These are phyloP conservation scores for Heliconius hewitsoni DNA, from an alignment of 1,140 invertebrate genomes.

Conservation along the genomic window DNA sequence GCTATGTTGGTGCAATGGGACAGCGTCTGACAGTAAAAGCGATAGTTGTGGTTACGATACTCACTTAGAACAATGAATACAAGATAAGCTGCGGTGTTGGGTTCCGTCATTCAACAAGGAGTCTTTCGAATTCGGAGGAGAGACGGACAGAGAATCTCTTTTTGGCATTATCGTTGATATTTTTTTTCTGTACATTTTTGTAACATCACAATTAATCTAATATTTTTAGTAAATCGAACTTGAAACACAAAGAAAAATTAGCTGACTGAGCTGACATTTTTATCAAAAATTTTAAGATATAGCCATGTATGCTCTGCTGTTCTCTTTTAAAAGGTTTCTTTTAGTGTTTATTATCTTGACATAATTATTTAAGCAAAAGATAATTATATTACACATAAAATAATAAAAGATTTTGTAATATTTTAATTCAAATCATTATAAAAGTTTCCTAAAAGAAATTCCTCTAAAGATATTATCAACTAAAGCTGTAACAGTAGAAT, in stretches of 20 bases:
- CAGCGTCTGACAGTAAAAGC: too few species aligned
- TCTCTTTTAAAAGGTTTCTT: neutral
- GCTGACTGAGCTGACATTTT: slow-evolving; percentile 15
- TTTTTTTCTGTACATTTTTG: neutral
- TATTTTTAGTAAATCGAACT: neutral
- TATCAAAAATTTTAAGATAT: slow-evolving; percentile 27
- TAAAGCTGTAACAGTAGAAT: too few species aligned
- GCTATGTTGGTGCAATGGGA: too few species aligned
- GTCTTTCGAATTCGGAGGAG: too few species aligned
- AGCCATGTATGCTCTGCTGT: slow-evolving; percentile 20
- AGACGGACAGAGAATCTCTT: too few species aligned
- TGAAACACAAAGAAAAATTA: slow-evolving; percentile 1
- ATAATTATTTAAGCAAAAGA: neutral
- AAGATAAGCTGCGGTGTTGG: too few species aligned
- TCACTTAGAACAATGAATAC: too few species aligned
- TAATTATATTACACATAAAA: neutral
- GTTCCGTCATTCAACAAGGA: too few species aligned
- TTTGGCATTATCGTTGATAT: neutral
- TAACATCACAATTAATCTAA: neutral
- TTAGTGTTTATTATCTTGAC: slow-evolving; percentile 8
- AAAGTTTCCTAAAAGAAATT: too few species aligned
- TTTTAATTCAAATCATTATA: neutral
- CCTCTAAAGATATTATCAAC: too few species aligned
- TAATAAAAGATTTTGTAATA: too few species aligned
- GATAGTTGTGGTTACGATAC: too few species aligned